phyloP scores from a whole-genome alignment of 2,113 vertebrate species.

The Tretioscincus oriximinensis region DNA sequence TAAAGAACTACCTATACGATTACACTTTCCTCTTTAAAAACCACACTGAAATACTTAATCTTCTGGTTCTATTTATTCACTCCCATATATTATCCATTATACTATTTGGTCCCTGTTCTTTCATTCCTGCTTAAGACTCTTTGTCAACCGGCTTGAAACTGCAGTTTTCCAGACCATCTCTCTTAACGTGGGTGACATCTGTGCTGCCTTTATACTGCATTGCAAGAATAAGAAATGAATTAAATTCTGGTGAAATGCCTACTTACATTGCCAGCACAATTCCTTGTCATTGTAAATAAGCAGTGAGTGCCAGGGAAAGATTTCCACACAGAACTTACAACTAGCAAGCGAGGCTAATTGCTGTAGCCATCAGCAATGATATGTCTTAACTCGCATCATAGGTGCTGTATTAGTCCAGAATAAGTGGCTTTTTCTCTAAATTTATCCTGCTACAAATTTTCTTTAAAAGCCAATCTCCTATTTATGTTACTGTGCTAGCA shows the following conservation, averaged over 20 bases:
- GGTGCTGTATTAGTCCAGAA: background rate
- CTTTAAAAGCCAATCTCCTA: background rate
- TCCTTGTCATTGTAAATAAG: background rate
- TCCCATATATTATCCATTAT: background rate
- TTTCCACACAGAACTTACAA: background rate
- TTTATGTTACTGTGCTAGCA: background rate
- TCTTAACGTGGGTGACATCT: background rate
- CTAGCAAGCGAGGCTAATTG: background rate
- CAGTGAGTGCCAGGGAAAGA: background rate
- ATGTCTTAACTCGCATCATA: background rate
- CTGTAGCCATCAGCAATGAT: background rate
- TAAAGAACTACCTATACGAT: constrained; percentile 77
- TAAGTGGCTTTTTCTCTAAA: background rate
- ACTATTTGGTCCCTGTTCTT: background rate
- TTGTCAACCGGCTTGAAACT: background rate
- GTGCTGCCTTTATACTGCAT: background rate
- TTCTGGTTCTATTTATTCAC: constrained; percentile 35
- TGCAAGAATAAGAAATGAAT: background rate
- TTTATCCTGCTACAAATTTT: background rate
- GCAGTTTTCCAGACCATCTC: constrained; percentile 2
- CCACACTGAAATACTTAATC: constrained; percentile 61
- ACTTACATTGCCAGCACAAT: constrained; percentile 5
- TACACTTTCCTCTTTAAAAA: constrained; percentile 64
- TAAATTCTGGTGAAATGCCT: background rate
- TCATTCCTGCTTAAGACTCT: background rate